Evolutionary conservation across 2,113 vertebrate genomes (phyloP).

Genomic region (Glaucidium brasilianum): DNA sequence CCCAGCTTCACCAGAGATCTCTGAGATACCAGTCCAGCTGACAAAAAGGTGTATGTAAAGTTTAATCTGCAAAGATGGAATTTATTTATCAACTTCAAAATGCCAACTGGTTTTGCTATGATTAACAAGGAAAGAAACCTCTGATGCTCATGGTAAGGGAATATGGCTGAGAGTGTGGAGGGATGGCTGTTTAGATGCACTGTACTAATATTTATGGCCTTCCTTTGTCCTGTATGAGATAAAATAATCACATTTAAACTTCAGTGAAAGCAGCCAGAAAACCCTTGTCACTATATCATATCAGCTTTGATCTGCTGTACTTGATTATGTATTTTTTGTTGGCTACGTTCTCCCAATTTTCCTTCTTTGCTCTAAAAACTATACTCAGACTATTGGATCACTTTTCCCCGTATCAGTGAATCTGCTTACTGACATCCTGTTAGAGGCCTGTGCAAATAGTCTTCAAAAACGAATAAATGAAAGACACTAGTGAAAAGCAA

Average conservation of each 20-base stretch:
- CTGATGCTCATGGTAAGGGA: not conserved
- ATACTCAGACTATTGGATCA: not conserved
- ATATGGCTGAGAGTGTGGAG: not conserved
- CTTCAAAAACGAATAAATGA: slow-evolving; percentile 44
- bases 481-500: slow-evolving; percentile 18
- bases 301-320: not conserved
- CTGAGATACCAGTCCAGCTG: not conserved
- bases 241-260: not conserved
- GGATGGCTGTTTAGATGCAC: not conserved
- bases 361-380: not conserved
- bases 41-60: not conserved
- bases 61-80: not conserved
- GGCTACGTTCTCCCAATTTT: not conserved
- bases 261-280: not conserved
- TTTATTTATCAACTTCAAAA: not conserved
- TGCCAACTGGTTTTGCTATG: not conserved
- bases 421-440: slow-evolving; percentile 17
- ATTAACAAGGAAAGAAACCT: not conserved
- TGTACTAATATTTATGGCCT: not conserved
- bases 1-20: not conserved
- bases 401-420: not conserved
- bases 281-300: not conserved
- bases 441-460: not conserved
- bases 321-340: not conserved
- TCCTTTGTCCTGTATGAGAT: not conserved